Percentiles rank a stretch among this genome's conserved stretches.
Conservation (phyloP, 1,140 invertebrate genomes). For the Pseudomyrmex dendroicus region DNA sequence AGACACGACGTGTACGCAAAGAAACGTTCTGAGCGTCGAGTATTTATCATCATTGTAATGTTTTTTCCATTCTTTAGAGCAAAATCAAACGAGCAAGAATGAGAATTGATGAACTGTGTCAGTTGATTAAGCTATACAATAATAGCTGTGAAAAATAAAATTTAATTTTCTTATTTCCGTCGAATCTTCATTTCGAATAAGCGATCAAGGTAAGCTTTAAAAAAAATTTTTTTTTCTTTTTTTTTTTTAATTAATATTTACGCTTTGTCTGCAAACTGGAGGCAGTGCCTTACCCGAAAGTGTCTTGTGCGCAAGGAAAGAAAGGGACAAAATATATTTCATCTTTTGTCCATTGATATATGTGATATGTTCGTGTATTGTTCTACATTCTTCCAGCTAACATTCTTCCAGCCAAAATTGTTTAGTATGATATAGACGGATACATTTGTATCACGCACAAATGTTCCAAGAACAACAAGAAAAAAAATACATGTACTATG, state of each 20-base stretch:
- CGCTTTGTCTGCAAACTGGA: slow-evolving; percentile 6
- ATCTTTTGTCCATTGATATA: slow-evolving; percentile 27
- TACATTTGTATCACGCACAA: slow-evolving; percentile 31
- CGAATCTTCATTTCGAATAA: background rate
- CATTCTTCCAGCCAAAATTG: background rate
- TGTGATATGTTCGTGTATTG: slow-evolving; percentile 1
- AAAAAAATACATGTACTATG: slow-evolving; percentile 17
- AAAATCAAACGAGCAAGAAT: slow-evolving; percentile 33
- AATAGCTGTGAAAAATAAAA: background rate
- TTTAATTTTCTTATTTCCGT: slow-evolving; percentile 21
- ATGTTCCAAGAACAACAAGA: slow-evolving; percentile 11
- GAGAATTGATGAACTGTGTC: slow-evolving; percentile 6
- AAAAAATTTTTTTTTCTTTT: no score
- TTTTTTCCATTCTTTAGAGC: slow-evolving; percentile 9
- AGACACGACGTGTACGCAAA: background rate
- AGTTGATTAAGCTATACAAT: background rate
- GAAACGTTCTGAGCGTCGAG: background rate
- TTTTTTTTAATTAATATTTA: slow-evolving; percentile 7
- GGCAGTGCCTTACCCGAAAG: slow-evolving; percentile 50
- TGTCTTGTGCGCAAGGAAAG: background rate
- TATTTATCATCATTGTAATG: slow-evolving; percentile 23
- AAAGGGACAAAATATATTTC: slow-evolving; percentile 27
- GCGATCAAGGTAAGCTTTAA: slow-evolving; percentile 10
- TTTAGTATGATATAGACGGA: slow-evolving; percentile 10
- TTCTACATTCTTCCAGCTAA: no score